phyloP scores from a whole-genome alignment of 2,888 invertebrate genomes.

The Cheilosia grossa region DNA sequence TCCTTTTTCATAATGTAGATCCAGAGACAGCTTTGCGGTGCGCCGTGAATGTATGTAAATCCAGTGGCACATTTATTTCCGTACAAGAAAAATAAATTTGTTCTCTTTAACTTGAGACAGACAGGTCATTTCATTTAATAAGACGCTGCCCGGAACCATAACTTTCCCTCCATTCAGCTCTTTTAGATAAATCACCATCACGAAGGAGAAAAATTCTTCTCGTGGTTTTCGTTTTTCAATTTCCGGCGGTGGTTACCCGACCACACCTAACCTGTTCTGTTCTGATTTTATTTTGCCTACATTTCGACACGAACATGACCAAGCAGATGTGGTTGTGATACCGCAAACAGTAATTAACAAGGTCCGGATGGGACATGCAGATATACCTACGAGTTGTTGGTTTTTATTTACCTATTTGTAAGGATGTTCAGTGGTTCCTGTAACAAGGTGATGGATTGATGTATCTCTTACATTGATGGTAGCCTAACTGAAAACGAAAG shows the following conservation, averaged over 20 bases:
- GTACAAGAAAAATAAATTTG: slow-evolving; percentile 44
- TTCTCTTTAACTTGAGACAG: slow-evolving; percentile 49
- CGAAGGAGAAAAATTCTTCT: slow-evolving; percentile 35
- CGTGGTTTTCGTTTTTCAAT: slow-evolving; percentile 27
- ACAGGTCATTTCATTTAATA: slow-evolving; percentile 67
- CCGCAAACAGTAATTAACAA: slow-evolving; percentile 66
- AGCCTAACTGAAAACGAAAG: background rate
- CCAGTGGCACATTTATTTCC: slow-evolving; percentile 39
- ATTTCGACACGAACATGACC: slow-evolving; percentile 44
- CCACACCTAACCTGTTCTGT: slow-evolving; percentile 22
- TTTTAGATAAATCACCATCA: slow-evolving; percentile 57
- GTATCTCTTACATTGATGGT: slow-evolving; percentile 14
- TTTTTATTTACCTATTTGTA: background rate
- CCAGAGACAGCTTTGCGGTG: background rate
- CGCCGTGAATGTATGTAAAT: background rate
- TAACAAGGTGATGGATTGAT: slow-evolving; percentile 48
- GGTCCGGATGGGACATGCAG: slow-evolving; percentile 13
- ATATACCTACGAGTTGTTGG: background rate
- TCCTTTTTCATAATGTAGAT: background rate
- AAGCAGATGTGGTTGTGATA: slow-evolving; percentile 11
- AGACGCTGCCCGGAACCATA: slow-evolving; percentile 38
- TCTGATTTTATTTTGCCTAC: slow-evolving; percentile 56
- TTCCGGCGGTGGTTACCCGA: slow-evolving; percentile 31
- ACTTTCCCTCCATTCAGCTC: slow-evolving; percentile 27
- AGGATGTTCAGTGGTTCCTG: slow-evolving; percentile 25